Base-by-base conservation (phyloP, 2,888 invertebrate genomes). In the Aporophyla lueneburgensis region DNA sequence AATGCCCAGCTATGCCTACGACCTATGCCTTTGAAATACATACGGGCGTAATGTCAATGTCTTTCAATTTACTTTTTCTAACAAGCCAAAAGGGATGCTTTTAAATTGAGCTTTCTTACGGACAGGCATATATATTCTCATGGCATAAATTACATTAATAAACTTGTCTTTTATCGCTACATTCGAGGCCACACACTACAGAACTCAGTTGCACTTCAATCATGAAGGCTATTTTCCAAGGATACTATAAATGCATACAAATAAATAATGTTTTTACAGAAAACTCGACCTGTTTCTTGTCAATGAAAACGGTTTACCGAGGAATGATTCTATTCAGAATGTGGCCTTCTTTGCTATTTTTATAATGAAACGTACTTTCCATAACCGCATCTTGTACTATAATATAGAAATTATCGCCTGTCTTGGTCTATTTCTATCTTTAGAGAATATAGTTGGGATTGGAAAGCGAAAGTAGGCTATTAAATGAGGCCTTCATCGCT, bases 221-320 rank as follows among this genome's bases (percentile, higher is more conserved):
- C 16, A 46, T 7, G 12, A 65, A 58, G 72, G 43, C 14, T 24
- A 27, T 73, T 73, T 33, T 43, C 19, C 59, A 73, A 65, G 49
- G 58, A 49, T 49, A 9, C 33, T 46, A 19, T 49, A 49, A 69
- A 69, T 40, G 58, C 72, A 49, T 33, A 40, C 24, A 66, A 40
- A 51, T 71, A 72, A 49, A 70, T 58, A 49, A 4, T 46, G n/a
- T n/a, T n/a, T n/a, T n/a, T 1, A 53, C 46, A 56, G n/a, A 27
- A 51, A 46, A 14, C 27, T 56, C 6, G 9, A 72, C 2, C 21
- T 40, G n/a, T 27, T 54, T 56, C 7, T 5, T 27, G 0, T 56
- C n/a, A 33, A 49, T 49, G 49, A 24, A 58, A 58, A 58, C 5
- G 24, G 9, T 33, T 2, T 4, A n/a, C 24, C 24, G 49, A 69